Percentiles rank a stretch among this genome's conserved stretches.
Evolutionary conservation across 2,797 vertebrate genomes (phyloP).

Genomic region (Takifugu rubripes): DNA sequence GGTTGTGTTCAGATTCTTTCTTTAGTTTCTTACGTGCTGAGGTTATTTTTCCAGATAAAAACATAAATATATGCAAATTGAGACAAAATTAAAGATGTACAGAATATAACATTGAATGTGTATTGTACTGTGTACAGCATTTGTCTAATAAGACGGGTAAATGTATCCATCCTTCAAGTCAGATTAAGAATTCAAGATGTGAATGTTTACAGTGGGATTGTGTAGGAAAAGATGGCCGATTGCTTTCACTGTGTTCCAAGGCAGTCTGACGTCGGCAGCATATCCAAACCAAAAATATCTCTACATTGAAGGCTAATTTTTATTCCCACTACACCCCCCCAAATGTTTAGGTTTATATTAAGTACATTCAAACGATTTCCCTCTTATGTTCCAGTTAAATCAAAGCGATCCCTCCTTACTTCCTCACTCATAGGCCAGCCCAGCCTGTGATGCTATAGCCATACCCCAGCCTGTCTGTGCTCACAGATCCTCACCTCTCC

Average conservation of each 20-base stretch:
- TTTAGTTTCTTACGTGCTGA: conserved; percentile 90
- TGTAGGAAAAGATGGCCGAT: conserved; percentile 51
- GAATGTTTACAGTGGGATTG: conserved; percentile 71
- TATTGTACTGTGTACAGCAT: conserved; percentile 78
- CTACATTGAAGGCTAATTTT: conserved; percentile 10
- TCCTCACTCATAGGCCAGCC: conserved; percentile 1
- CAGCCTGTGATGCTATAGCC: conserved; percentile 52
- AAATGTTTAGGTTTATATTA: neutral
- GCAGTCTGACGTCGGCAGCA: conserved; percentile 36
- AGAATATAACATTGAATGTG: conserved; percentile 82
- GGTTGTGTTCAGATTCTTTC: conserved; percentile 82
- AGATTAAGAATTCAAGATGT: conserved; percentile 53
- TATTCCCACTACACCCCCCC: neutral
- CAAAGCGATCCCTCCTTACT: neutral
- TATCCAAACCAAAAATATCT: conserved; percentile 60
- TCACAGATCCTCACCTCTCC: conserved; percentile 41
- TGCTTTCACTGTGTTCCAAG: conserved; percentile 31
- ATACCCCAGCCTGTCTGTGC: conserved; percentile 57
- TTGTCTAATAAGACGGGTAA: conserved; percentile 71
- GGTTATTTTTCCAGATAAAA: conserved; percentile 95
- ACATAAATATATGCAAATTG: conserved; percentile 87
- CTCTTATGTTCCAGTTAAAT: too few relatives aligned
- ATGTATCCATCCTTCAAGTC: conserved; percentile 57
- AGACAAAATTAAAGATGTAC: conserved; percentile 77
- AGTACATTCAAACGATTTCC: too few relatives aligned